Evolutionary conservation across 2,113 vertebrate species (phyloP), one percentile per base, ranked within the genome.

Genomic region (Chaetodon auriga): DNA sequence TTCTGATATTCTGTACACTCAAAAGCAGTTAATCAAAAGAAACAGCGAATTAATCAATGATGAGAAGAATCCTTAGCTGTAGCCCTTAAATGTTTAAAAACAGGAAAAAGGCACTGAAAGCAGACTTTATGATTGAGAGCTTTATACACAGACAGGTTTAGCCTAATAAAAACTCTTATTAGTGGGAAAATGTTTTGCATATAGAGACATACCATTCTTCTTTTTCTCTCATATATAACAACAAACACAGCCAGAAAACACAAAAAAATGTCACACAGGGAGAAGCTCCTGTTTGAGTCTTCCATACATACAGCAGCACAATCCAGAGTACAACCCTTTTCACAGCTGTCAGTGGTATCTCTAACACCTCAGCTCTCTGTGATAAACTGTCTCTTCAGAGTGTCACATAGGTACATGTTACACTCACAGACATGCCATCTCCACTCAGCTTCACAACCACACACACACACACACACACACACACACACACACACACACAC

Each of bases 351-450:
- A 87, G 61, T 69, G 12, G 55, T 63, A 48, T 78, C 68, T 21
- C 49, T 12, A 53, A 90, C 86, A 82, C 80, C 76, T 78, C 79
- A 25, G 83, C 68, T 75, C 65, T 71, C 69, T 71, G 76, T 57
- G 83, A 82, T 84, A 86, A 86, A 87, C 64, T 12, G 41, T 78
- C 66, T 73, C 80, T 81, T 78, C 77, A 80, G 65, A 41, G 54
- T 81, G 82, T 83, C 89, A 70, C 80, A 71, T 23, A 78, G 68
- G 23, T 87, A 49, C 80, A 78, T 71, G 73, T 70, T 76, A 65
- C 74, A 76, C 58, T 72, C 78, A 58, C 81, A 78, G 70, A 61
- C 70, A 66, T 55, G 76, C 62, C 81, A 77, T 62, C 63, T 74
- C 65, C 23, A 30, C 75, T 90, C 68, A 81, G 68, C 66, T 46